A percentile compares a stretch with the other conserved stretches of the same genome.
Evolutionary conservation across 1,140 invertebrate species (phyloP).

Genomic region (Heliconius nattereri): DNA sequence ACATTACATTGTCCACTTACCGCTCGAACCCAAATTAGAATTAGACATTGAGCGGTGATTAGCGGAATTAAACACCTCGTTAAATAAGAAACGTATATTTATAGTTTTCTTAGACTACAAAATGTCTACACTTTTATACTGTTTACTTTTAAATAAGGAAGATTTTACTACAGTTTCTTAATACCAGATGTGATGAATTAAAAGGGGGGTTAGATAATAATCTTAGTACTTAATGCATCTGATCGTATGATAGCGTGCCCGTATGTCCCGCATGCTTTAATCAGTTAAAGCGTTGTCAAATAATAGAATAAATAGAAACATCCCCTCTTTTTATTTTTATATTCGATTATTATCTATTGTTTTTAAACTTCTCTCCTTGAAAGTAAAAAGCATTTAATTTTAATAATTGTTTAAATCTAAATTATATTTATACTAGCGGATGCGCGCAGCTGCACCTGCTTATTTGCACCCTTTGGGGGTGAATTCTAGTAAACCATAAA

Average conservation of each 20-base stretch:
- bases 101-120: no score
- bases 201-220: neutral
- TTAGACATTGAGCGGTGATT: no score
- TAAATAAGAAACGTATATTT: no score
- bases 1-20: no score
- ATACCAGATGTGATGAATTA: neutral
- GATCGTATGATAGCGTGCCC: neutral
- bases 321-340: neutral
- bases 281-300: neutral
- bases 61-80: no score
- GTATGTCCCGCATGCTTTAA: slow-evolving; percentile 3
- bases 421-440: no score
- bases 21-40: no score
- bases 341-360: neutral
- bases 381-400: neutral
- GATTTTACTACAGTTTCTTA: neutral
- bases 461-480: no score
- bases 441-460: no score
- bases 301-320: neutral
- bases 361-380: neutral
- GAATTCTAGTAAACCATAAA: no score
- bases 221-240: neutral
- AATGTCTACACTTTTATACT: no score
- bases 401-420: neutral
- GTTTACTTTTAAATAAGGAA: neutral